These are phyloP conservation scores for Drosophila santomea DNA, from an alignment of 1,140 invertebrate species.

Conservation along the genomic window DNA sequence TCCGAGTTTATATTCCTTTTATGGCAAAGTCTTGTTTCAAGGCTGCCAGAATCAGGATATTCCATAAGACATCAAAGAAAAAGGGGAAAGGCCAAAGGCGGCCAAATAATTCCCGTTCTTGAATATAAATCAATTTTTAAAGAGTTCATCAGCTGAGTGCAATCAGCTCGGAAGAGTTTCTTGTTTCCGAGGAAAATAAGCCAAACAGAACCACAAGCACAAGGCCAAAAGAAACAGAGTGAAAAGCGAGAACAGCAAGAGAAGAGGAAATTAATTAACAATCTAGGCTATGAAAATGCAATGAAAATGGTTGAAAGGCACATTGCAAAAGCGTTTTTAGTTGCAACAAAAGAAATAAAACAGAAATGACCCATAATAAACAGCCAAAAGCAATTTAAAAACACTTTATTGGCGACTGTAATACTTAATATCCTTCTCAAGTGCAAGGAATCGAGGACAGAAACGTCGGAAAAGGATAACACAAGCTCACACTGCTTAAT, in stretches of 20 bases:
- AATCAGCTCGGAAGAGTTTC: neutral
- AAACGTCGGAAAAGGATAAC: neutral
- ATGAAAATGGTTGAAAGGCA: conserved; percentile 30
- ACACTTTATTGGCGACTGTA: conserved; percentile 23
- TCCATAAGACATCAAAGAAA: neutral
- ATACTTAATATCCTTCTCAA: neutral
- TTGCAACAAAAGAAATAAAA: conserved; percentile 2
- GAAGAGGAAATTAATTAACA: conserved; percentile 31
- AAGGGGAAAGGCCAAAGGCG: neutral
- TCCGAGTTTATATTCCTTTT: conserved; percentile 34
- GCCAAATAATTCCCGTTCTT: neutral
- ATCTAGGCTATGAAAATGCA: conserved; percentile 26
- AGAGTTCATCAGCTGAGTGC: conserved; percentile 19
- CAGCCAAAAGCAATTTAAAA: conserved; percentile 39
- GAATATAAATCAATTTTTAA: conserved; percentile 8
- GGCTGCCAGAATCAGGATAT: conserved; percentile 4
- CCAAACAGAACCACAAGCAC: conserved; percentile 15
- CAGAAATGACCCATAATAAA: conserved; percentile 13
- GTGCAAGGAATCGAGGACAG: neutral
- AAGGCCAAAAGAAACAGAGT: neutral
- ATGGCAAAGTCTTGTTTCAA: conserved; percentile 20
- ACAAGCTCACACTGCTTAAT: conserved; percentile 12
- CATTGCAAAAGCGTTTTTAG: conserved; percentile 3
- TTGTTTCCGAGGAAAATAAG: neutral
- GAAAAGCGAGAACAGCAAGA: neutral